These are phyloP conservation scores for Gryllus longicercus DNA, from an alignment of 2,888 invertebrate species.

Conservation along the genomic window DNA sequence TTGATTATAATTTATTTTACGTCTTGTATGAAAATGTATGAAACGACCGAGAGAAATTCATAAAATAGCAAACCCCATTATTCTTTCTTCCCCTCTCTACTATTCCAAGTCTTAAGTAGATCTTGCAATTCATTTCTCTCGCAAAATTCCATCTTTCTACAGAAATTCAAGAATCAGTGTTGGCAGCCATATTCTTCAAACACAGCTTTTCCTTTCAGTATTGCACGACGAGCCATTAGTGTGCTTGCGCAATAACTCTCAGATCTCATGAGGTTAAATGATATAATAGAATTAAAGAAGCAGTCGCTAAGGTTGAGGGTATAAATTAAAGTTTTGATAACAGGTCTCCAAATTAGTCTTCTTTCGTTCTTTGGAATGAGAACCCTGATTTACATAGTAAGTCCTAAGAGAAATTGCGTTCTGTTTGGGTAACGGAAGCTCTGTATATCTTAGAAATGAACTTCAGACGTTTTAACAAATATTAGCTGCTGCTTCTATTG, in stretches of 20 bases:
- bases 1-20: too few relatives aligned
- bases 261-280: neutral
- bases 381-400: neutral
- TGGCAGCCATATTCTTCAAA: too few relatives aligned
- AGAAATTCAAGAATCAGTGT: too few relatives aligned
- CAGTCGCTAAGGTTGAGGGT: neutral
- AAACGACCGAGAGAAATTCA: too few relatives aligned
- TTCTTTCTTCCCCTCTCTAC: too few relatives aligned
- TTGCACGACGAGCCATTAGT: neutral
- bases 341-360: neutral
- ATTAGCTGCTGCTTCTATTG: neutral
- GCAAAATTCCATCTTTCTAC: too few relatives aligned
- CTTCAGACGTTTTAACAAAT: slow-evolving; percentile 5
- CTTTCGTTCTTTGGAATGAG: neutral
- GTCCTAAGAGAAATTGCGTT: neutral
- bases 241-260: neutral
- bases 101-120: too few relatives aligned
- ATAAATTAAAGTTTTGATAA: neutral
- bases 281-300: neutral
- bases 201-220: too few relatives aligned
- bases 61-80: too few relatives aligned
- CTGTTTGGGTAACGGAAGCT: neutral
- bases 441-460: neutral
- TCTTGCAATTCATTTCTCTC: too few relatives aligned
- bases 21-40: too few relatives aligned